Base-by-base conservation (phyloP, 2,888 invertebrate species). In the Muschampia plurimacula region DNA sequence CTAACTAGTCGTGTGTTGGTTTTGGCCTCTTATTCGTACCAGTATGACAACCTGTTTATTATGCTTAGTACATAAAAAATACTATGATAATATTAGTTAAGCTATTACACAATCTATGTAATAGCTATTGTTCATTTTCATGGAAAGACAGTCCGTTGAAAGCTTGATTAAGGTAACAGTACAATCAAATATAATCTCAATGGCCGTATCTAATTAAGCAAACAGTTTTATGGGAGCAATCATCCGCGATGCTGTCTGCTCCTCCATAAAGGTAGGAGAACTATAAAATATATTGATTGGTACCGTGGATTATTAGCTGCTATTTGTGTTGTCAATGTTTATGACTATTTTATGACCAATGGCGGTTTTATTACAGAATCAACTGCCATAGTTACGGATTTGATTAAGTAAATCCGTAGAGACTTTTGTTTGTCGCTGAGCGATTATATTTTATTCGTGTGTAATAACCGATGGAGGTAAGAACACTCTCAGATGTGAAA, bases 291-390 rank as follows among this genome's bases (percentile, higher is more conserved):
- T 87, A 86, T 87, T 88, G 91, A 92, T 92, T 91, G 91, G 92
- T 82, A 84, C 82, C 84, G 79, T 86, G 80, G 86, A 88, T 92
- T 91, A 92, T 91, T 92, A 92, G 91, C 82, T 83, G 85, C 87
- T 92, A 92, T 92, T 93, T 92, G 92, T 91, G 88, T 87, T 91
- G 90, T 92, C 92, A 89, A 91, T 92, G 92, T 93, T 93, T 93
- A 93, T 89, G 86, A 81, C 84, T 80, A 76, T 92, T 93, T 93
- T 93, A 93, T 91, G 90, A 87, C 83, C 86, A 82, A 84, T 87
- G 84, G 85, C 84, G 87, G 83, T 90, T 92, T 93, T 93, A 93
- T 92, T 91, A 84, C 89, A 78, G 84, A 86, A 92, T 87, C 89
- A 88, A 91, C 91, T 89, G 90, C 84, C 83, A 86, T 89, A 86